Base-by-base conservation (phyloP, 2,797 vertebrate genomes). In the Odontamblyopus lacepedii region DNA sequence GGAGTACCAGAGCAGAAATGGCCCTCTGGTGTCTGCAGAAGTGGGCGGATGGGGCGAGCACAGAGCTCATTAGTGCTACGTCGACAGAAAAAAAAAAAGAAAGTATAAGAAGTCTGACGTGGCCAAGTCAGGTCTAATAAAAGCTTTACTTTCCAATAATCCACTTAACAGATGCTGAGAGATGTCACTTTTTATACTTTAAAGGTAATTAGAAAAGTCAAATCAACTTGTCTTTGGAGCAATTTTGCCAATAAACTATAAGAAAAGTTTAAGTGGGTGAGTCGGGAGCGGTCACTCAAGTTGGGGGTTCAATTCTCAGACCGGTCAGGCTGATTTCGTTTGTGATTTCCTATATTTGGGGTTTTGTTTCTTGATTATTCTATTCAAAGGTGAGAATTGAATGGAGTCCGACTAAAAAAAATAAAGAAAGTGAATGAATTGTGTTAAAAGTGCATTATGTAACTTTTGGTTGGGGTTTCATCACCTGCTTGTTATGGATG, bases 1-100 rank as follows among this genome's bases (percentile, higher is more conserved):
- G 86, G 84, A 78, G 75, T 83, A 85, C 60, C 67, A 73, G 76
- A 73, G 75, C 69, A 81, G 70, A 85, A 86, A 86, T 76, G 76
- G 78, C 80, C 78, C 77, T 72, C 8, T 64, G 69, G 80, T 70
- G 80, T 84, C 74, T 11, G 15, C 71, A 59, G 76, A 69, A 62
- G 67, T 62, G 60, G 60, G 76, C 35, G 48, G 67, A 74, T 79
- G 78, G 77, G 83, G 78, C 13, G 77, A 76, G 63, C 56, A 63
- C 48, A 81, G 84, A n/a, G 81, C 88, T 92, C 86, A 87, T 91
- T 90, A 91, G 85, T 74, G 83, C 76, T 72, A 78, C 83, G 82
- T 76, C 82, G 84, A 88, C 89, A 89, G 5, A 35, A 0, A 35
- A 35, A 57, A 63, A 83, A 81, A 38, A 38, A 38, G 8, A 38